These are phyloP conservation scores for Heliconius nattereri DNA, from an alignment of 1,140 invertebrate species.

Conservation along the genomic window DNA sequence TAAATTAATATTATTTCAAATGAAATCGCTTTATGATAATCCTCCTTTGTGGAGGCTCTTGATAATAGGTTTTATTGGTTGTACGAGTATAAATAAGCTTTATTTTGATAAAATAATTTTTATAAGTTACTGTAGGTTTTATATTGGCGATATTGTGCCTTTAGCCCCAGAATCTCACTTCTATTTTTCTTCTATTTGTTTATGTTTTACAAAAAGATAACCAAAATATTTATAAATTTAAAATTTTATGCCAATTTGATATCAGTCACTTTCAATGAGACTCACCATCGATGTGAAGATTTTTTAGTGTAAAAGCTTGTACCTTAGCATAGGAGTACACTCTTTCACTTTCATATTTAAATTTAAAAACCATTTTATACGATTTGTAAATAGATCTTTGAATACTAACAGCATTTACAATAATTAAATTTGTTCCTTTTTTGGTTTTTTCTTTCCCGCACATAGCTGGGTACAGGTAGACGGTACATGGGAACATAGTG, in stretches of 20 bases:
- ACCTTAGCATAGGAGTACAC: background rate
- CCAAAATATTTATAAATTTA: too few relatives aligned
- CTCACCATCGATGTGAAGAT: background rate
- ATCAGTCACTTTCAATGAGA: background rate
- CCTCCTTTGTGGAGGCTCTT: constrained; percentile 19
- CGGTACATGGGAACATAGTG: too few relatives aligned
- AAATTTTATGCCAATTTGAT: background rate
- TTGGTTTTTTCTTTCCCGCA: too few relatives aligned
- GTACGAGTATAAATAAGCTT: background rate
- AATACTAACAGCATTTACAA: too few relatives aligned
- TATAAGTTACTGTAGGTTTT: too few relatives aligned
- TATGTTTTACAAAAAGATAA: too few relatives aligned
- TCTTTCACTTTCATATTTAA: background rate
- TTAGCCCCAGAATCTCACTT: too few relatives aligned
- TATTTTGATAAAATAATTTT: background rate
- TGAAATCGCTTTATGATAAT: constrained; percentile 39
- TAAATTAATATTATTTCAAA: constrained; percentile 60
- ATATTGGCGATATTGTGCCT: too few relatives aligned
- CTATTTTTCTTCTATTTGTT: too few relatives aligned
- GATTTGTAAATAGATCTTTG: background rate
- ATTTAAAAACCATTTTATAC: background rate
- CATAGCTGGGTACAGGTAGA: background rate
- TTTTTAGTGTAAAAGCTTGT: constrained; percentile 13
- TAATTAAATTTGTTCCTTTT: too few relatives aligned
- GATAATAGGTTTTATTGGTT: background rate